Evolutionary conservation across 2,113 vertebrate species (phyloP).

Genomic region (Antidorcas marsupialis): DNA sequence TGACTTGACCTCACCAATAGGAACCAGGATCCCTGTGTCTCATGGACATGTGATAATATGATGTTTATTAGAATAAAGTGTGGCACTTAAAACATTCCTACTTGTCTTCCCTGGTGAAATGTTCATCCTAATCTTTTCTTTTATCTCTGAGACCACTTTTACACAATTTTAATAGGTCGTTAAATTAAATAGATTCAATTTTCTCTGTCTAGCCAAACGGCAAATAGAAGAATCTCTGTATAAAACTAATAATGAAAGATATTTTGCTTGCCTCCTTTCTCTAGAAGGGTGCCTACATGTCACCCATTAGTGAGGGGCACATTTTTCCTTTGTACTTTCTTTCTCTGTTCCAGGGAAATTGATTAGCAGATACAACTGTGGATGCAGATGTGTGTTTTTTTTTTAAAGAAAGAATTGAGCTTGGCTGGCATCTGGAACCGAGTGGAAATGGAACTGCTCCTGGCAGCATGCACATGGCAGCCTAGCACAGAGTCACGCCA

Average conservation of each 20-base stretch:
- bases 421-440: background rate
- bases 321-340: background rate
- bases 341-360: background rate
- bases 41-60: background rate
- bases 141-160: conserved; percentile 3
- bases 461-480: no score
- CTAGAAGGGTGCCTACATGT: background rate
- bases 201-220: conserved; percentile 45
- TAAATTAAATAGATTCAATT: conserved; percentile 50
- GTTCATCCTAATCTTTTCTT: background rate
- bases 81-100: background rate
- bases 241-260: conserved; percentile 13
- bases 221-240: conserved; percentile 20
- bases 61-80: background rate
- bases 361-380: background rate
- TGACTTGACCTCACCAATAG: background rate
- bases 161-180: conserved; percentile 38
- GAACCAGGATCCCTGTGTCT: background rate
- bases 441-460: background rate
- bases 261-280: background rate
- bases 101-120: background rate
- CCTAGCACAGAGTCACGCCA: background rate
- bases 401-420: background rate
- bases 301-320: background rate
- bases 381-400: background rate